These are phyloP conservation scores for Sebastes taczanowskii DNA, from an alignment of 2,797 vertebrate genomes.

Conservation along the genomic window DNA sequence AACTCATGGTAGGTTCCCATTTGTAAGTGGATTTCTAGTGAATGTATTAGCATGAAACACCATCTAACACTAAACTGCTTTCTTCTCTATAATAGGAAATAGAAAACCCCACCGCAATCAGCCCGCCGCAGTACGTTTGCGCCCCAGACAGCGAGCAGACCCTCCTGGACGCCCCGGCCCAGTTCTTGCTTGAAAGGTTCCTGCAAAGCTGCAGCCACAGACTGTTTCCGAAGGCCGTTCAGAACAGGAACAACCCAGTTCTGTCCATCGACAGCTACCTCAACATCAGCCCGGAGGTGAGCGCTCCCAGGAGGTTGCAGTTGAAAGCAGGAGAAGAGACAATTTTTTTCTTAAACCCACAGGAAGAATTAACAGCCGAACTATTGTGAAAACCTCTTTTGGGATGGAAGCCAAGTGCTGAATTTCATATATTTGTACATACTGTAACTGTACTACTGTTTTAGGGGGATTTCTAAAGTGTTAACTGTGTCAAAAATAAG, in stretches of 20 bases:
- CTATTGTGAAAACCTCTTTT: neutral
- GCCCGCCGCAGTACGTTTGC: slow-evolving; percentile 93
- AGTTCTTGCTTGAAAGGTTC: slow-evolving; percentile 96
- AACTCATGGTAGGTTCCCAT: slow-evolving; percentile 86
- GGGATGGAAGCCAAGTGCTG: neutral
- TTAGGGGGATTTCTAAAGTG: neutral
- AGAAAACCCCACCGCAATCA: slow-evolving; percentile 84
- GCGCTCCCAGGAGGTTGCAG: neutral
- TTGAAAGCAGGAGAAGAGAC: neutral
- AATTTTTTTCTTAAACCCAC: neutral
- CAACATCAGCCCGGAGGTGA: slow-evolving; percentile 94
- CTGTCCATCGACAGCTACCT: slow-evolving; percentile 97
- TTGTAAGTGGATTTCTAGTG: neutral
- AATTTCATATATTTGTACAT: neutral
- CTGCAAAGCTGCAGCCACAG: slow-evolving; percentile 92
- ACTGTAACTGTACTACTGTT: neutral
- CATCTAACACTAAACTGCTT: neutral
- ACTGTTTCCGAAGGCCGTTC: slow-evolving; percentile 93
- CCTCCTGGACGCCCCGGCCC: slow-evolving; percentile 91
- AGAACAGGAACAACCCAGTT: slow-evolving; percentile 90
- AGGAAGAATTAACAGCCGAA: neutral
- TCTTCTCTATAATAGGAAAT: slow-evolving; percentile 80
- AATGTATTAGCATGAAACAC: neutral
- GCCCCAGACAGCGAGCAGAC: slow-evolving; percentile 98
- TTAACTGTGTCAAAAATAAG: neutral